phyloP scores from a whole-genome alignment of 2,888 invertebrate species.

The Podotricha telesiphe region DNA sequence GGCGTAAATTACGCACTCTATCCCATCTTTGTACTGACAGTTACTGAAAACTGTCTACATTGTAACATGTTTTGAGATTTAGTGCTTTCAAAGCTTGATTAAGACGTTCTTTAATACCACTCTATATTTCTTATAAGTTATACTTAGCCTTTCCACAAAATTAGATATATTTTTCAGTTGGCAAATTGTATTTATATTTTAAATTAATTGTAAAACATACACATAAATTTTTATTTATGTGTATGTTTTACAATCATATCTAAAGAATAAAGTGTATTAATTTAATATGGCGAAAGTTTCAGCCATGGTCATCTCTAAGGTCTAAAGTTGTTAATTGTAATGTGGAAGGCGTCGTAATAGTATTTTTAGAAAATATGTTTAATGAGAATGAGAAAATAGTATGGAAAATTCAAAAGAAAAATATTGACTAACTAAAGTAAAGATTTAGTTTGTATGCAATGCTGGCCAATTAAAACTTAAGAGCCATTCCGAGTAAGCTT shows the following conservation, averaged over 20 bases:
- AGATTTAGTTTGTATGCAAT: conserved; percentile 43
- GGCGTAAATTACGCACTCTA: conserved; percentile 53
- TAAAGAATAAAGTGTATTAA: background rate
- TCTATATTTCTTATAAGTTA: background rate
- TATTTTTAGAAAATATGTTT: conserved; percentile 1
- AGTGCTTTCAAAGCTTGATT: background rate
- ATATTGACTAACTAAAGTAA: conserved; percentile 19
- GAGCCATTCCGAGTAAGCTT: conserved; percentile 48
- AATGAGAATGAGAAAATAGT: conserved; percentile 14
- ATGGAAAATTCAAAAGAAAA: background rate
- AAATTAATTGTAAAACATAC: too few relatives aligned
- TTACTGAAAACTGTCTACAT: conserved; percentile 33
- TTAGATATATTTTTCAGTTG: background rate
- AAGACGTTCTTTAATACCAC: background rate
- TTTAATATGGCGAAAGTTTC: background rate
- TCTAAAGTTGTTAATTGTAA: background rate
- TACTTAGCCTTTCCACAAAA: background rate
- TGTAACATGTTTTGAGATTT: conserved; percentile 17
- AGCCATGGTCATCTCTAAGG: background rate
- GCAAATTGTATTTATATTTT: too few relatives aligned
- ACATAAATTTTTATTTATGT: too few relatives aligned
- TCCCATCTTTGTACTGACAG: conserved; percentile 36
- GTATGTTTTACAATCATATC: too few relatives aligned
- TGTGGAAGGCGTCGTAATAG: background rate
- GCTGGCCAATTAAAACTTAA: conserved; percentile 72